Conservation (phyloP, 2,113 vertebrate species). For the Mohoua ochrocephala region DNA sequence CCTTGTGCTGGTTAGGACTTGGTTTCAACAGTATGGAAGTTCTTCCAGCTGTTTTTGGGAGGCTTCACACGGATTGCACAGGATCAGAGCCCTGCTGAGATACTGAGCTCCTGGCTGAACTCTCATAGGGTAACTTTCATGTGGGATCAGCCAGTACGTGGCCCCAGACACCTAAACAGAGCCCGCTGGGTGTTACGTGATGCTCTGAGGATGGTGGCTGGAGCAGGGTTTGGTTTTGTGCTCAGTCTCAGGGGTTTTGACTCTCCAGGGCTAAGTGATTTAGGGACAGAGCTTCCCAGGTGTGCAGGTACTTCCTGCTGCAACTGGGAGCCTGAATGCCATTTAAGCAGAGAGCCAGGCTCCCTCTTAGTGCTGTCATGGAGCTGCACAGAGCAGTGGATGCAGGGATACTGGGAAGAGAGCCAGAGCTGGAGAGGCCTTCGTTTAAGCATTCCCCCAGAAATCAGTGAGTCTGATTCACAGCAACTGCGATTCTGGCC, state of each 20-base stretch:
- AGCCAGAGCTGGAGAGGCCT: neutral
- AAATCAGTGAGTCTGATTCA: neutral
- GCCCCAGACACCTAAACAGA: neutral
- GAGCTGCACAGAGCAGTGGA: neutral
- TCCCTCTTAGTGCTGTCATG: neutral
- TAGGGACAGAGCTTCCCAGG: neutral
- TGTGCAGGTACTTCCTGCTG: neutral
- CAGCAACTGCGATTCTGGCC: neutral
- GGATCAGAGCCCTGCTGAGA: neutral
- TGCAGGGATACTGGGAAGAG: neutral
- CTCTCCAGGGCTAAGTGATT: neutral
- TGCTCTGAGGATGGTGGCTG: neutral
- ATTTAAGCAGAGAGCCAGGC: neutral
- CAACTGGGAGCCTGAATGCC: neutral
- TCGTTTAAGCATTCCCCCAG: neutral
- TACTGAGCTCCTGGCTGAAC: neutral
- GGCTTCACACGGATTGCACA: neutral
- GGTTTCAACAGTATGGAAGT: slow-evolving; percentile 25
- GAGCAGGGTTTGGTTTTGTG: neutral
- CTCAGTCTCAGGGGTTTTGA: neutral
- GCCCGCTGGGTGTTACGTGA: neutral
- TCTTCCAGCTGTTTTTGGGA: slow-evolving; percentile 27
- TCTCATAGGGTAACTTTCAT: neutral
- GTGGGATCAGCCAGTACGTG: neutral
- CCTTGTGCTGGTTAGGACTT: slow-evolving; percentile 8